Evolutionary conservation across 2,113 vertebrate genomes (phyloP), one percentile per base, ranked within the genome.

Genomic region (Rattus rattus): DNA sequence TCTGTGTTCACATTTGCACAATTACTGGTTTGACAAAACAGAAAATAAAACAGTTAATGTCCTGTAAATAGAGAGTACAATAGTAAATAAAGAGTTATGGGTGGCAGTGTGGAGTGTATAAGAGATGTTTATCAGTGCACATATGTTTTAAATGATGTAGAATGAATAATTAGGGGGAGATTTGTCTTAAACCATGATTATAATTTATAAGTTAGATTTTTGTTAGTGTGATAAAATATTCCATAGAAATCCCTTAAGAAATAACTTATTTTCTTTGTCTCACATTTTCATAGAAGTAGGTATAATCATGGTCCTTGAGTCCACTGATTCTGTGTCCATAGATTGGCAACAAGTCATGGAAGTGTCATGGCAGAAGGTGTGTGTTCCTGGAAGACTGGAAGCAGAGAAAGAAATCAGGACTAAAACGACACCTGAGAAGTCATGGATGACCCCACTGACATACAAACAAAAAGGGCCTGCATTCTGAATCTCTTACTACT

Each of bases 71-170:
- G 19, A 36, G 8, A 43, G 1, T 20, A 28, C 4, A 59, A 36
- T n/a, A 6, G 47, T 70, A 14, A 33, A 47, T 0, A 9, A 20
- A 47, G 3, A 30, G 3, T 9, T 43, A 7, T 30, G 3, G 1
- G 30, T 43, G 4, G 19, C 26, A 56, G 1, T 1, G 4, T 8
- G 22, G 36, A 5, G 1, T 33, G 10, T 70, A 28, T 14, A 28
- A 7, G 43, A 88, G 8, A 61, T 19, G 2, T 47, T 30, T 10
- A 6, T 88, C 52, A 36, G 43, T 26, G 22, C 9, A 80, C 11
- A 72, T 2, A 28, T 26, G 14, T 1, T 11, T 36, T 28, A 47
- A 70, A 20, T 75, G 76, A 6, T 6, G 22, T 10, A 63, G 9
- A 10, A 61, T 11, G 26, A 72, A 73, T 49, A 28, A 61, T 11